Base-by-base conservation (phyloP, 2,888 invertebrate species). In the Balanococcus diminutus region DNA sequence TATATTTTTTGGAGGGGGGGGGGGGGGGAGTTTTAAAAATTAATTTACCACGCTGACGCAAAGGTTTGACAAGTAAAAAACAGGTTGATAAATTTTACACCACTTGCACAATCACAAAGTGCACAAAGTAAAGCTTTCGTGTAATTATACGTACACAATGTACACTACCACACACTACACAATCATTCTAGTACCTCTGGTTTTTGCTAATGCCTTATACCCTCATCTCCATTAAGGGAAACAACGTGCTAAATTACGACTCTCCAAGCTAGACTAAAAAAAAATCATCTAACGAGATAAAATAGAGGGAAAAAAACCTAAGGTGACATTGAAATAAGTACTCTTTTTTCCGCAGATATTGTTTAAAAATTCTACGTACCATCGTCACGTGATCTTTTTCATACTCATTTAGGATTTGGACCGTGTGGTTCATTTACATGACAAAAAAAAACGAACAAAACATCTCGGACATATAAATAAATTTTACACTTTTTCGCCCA, bases 291-390 rank as follows among this genome's bases (percentile, higher is more conserved):
- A 16, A 67, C 67, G 4, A 67, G 67, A 67, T 16, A 28, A 31
- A 14, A 25, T 6, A 61, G 25, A 67, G 28, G 28, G 2, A 25
- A 61, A 67, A 67, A 67, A 28, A 67, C 67, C 16, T 28, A 67
- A 67, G 67, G 67, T 67, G 67, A 67, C 67, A 67, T 67, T 67
- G 28, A 67, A 67, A 67, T 14, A 3, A 67, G 16, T 16, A 25
- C 22, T 3, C 25, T 61, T 61, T 61, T 25, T 61, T 25, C 16
- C 61, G 61, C 28, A 28, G 5, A 28, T 28, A 67, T 67, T 67
- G 67, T 67, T 67, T 14, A 67, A 56, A 56, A 56, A 56, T 56
- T 56, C 56, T 56, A 56, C n/a, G n/a, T n/a, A n/a, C 56, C 56
- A 56, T 8, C 56, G 56, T 56, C 56, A 56, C 56, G 56, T 56